A percentile compares a stretch with the other conserved stretches of the same genome.
phyloP scores from a whole-genome alignment of 2,888 invertebrate genomes.

The Pinctada fucata region DNA sequence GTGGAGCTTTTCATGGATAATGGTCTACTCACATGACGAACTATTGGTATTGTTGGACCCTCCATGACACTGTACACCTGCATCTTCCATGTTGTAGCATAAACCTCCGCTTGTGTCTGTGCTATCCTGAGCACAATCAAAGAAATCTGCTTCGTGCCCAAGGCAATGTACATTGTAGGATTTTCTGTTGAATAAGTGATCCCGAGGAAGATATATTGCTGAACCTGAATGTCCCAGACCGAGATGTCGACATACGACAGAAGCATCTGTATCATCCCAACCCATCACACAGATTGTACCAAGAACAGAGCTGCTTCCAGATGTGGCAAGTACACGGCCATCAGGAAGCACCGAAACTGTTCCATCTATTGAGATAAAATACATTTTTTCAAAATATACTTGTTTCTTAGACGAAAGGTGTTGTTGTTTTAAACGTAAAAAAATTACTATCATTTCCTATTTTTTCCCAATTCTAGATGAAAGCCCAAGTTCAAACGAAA shows the following conservation, averaged over 20 bases:
- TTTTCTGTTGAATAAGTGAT: slow-evolving; percentile 3
- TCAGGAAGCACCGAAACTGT: not conserved
- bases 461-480: no score
- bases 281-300: slow-evolving; percentile 14
- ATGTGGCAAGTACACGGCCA: not conserved
- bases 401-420: no score
- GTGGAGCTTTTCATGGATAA: no score
- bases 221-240: slow-evolving; percentile 15
- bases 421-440: no score
- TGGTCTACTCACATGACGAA: no score
- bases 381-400: no score
- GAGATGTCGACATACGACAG: slow-evolving; percentile 25
- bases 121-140: slow-evolving; percentile 7
- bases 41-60: no score
- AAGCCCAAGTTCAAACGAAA: no score
- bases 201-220: slow-evolving; percentile 12
- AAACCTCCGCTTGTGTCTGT: slow-evolving; percentile 8
- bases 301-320: not conserved
- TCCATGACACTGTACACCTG: slow-evolving; percentile 10
- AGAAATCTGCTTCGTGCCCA: slow-evolving; percentile 14
- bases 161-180: slow-evolving; percentile 16
- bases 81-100: slow-evolving; percentile 23
- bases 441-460: no score
- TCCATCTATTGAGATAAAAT: no score
- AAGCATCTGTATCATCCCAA: slow-evolving; percentile 31